Base-by-base conservation (phyloP, 2,888 invertebrate genomes). In the Nemotelus nigrinus region DNA sequence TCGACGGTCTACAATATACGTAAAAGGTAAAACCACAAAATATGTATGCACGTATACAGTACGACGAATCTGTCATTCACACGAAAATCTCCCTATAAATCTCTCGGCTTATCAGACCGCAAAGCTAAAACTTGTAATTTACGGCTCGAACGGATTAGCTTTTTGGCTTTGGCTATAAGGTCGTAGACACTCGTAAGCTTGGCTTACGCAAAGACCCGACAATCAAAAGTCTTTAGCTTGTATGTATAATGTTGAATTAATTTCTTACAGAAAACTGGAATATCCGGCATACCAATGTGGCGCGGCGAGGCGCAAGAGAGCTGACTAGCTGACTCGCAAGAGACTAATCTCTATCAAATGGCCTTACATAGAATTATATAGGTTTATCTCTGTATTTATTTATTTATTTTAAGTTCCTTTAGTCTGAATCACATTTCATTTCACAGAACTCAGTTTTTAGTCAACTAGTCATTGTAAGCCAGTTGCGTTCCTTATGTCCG, bases 111-210 rank as follows among this genome's bases (percentile, higher is more conserved):
- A 76, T 76, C 76, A 76, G 76, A 76, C 76, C 65, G 65, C 76
- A 76, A 76, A 64, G 76, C 65, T 76, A 76, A 76, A 76, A 76
- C 64, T 76, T 76, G 76, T 65, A 76, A 65, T 76, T 76, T 76
- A 76, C 76, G 65, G 76, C 76, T 76, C 65, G 53, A 76, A 50
- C 64, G 76, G 76, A 76, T 76, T 76, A 76, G 76, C 64, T 65
- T 75, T 39, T 72, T 64, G 65, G 63, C 74, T 74, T 70, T 70
- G 43, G 70, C 70, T 55, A n/a, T 72, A 65, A 76, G 65, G 65
- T 65, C 65, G 76, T 50, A 76, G 76, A 65, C 76, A 65, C 45
- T 74, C 74, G 63, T 74, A 74, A 74, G 76, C 65, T 76, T 53
- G 64, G 41, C 65, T 76, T 76, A 76, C 64, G 65, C 64, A 65